Percentiles rank a stretch among this genome's conserved stretches.
Conservation (phyloP, 2,797 vertebrate genomes). For the Echiichthys vipera region DNA sequence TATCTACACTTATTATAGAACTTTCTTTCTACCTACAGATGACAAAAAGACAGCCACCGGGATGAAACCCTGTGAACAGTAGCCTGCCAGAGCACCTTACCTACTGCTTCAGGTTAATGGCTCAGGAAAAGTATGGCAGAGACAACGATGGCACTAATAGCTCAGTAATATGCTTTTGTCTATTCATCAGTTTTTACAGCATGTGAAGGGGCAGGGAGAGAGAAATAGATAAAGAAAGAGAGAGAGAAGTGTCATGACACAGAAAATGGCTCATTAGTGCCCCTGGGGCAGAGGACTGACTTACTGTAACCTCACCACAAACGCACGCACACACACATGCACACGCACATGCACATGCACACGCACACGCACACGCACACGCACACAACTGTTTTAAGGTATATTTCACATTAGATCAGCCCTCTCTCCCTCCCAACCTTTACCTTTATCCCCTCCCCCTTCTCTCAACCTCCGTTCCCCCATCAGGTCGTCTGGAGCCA, state of each 20-base stretch:
- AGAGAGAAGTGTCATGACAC: conserved; percentile 2
- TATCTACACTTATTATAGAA: too few species aligned
- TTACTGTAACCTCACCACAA: conserved; percentile 15
- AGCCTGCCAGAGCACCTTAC: background rate
- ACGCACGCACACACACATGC: background rate
- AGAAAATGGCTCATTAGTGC: conserved; percentile 39
- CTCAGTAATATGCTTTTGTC: background rate
- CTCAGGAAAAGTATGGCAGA: conserved; percentile 5
- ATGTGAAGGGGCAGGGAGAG: background rate
- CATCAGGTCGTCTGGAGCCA: conserved; percentile 67
- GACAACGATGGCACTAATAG: background rate
- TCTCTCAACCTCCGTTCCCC: background rate
- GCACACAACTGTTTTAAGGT: background rate
- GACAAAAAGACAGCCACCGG: background rate
- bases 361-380: background rate
- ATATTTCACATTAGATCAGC: background rate
- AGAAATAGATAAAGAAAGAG: background rate
- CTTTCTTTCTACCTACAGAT: background rate
- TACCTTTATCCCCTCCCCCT: conserved; percentile 2
- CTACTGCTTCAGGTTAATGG: conserved; percentile 26
- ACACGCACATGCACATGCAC: background rate
- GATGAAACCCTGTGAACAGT: background rate
- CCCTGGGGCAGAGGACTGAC: conserved; percentile 11
- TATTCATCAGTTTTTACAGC: conserved; percentile 9
- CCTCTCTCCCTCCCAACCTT: background rate